These are phyloP conservation scores for Corythucha ciliata DNA, from an alignment of 2,888 invertebrate species.

Conservation along the genomic window DNA sequence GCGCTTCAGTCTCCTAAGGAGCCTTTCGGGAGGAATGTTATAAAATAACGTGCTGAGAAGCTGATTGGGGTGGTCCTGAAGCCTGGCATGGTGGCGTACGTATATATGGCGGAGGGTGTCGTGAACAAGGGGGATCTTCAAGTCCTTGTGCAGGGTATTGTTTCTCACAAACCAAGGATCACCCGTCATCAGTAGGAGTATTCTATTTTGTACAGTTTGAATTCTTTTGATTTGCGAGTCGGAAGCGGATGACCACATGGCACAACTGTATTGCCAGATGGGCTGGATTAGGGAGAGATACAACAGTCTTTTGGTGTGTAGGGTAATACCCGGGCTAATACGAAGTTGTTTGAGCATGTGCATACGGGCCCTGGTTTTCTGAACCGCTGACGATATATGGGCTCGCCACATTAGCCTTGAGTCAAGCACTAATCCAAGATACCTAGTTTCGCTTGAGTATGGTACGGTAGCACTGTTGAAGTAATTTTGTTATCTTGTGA, in stretches of 20 bases:
- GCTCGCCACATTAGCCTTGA: conserved; percentile 3
- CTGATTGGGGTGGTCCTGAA: conserved; percentile 8
- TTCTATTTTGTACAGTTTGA: conserved; percentile 16
- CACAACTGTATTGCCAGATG: conserved; percentile 13
- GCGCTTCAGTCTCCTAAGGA: no score
- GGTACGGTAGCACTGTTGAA: no score
- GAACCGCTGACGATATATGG: conserved; percentile 3
- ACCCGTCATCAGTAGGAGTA: conserved; percentile 2
- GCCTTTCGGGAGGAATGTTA: conserved; percentile 5
- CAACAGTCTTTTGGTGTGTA: conserved; percentile 6
- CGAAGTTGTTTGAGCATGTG: conserved; percentile 8
- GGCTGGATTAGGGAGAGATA: conserved; percentile 6
- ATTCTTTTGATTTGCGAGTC: conserved; percentile 16
- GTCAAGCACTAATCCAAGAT: neutral
- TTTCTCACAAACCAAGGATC: conserved; percentile 9
- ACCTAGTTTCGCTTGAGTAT: no score
- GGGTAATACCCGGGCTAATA: neutral
- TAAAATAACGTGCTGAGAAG: neutral
- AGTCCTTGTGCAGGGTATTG: neutral
- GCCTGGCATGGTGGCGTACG: neutral
- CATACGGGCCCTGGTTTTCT: conserved; percentile 6
- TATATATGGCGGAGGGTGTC: neutral
- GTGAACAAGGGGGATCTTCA: neutral
- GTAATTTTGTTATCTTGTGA: no score
- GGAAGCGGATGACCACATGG: conserved; percentile 13